Base-by-base conservation (phyloP, 1,140 invertebrate genomes). In the Pemphigus obesinymphae region DNA sequence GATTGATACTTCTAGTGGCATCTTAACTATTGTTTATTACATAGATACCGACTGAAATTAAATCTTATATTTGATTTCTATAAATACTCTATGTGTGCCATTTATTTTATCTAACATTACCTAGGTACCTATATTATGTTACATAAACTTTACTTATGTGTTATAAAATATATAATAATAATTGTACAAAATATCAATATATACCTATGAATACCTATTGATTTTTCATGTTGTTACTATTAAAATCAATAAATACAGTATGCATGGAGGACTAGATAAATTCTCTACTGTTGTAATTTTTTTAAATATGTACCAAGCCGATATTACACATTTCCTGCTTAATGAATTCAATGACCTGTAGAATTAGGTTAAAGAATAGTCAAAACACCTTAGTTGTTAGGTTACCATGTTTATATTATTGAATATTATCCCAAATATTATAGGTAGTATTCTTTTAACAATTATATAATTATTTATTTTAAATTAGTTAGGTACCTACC, bases 301-400 rank as follows among this genome's bases (percentile, higher is more conserved):
- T 76, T 53, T 76, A 37, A 76, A 76, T 53, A 13, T 20, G 53
- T 58, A 29, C n/a, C n/a, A n/a, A n/a, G 23, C 29, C 3, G 61
- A 17, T 40, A 10, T 31, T 76, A 76, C 31, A 76, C n/a, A 40
- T 61, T 58, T 78, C 34, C 34, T 78, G 75, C n/a, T 78, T 78
- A 78, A 58, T 7, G 20, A 61, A 78, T 78, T 26, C 75, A 78
- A 58, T 78, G 75, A 78, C 75, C 75, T 61, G 31, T 43, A 6
- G 61, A 78, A 61, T 61, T 78, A 61, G 53, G 75, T 78, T 78
- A 78, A 17, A 29, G 23, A 26, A 61, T 78, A 43, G 7, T 78
- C n/a, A 78, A 61, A 78, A 78, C 50, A 76, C 15, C 26, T 73
- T 50, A 20, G 17, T 66, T 43, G 66, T 43, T 70, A 23, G 15